Conservation (phyloP, 2,797 vertebrate species). For the Gymnopithys bicolor region DNA sequence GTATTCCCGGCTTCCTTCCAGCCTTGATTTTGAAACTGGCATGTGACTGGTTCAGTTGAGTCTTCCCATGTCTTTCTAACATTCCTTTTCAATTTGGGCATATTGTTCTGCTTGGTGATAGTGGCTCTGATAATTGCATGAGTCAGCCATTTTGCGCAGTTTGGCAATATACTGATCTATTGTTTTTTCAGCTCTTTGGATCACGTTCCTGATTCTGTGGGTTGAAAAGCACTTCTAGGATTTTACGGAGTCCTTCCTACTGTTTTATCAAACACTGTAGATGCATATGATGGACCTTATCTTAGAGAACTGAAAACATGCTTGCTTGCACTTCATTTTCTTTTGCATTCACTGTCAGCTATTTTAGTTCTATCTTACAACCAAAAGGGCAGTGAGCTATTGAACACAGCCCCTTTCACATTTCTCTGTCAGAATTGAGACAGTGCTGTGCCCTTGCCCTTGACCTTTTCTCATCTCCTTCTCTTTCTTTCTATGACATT, state of each 20-base stretch:
- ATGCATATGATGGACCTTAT: not conserved
- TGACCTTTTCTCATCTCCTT: not conserved
- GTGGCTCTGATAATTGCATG: slow-evolving; percentile 59
- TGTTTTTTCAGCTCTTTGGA: slow-evolving; percentile 53
- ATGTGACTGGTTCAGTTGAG: slow-evolving; percentile 54
- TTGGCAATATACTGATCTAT: slow-evolving; percentile 52
- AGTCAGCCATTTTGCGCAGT: slow-evolving; percentile 65
- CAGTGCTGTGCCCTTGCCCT: not conserved
- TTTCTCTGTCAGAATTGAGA: not conserved
- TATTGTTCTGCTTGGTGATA: slow-evolving; percentile 68
- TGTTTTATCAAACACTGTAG: not conserved
- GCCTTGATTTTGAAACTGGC: slow-evolving; percentile 53
- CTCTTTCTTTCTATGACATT: not conserved
- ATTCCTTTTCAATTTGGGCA: slow-evolving; percentile 66
- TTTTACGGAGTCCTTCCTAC: slow-evolving; percentile 13
- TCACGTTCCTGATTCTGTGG: not conserved
- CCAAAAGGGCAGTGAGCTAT: not conserved
- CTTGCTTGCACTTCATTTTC: not conserved
- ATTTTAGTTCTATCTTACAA: not conserved
- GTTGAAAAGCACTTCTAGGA: slow-evolving; percentile 58
- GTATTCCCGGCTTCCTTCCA: slow-evolving; percentile 39
- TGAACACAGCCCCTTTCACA: not conserved
- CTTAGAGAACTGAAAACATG: not conserved
- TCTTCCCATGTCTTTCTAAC: slow-evolving; percentile 65
- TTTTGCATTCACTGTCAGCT: not conserved